Evolutionary conservation across 53 echinoderm and acorn worm genomes (phyloP), one percentile per base, ranked within the genome.

Genomic region (Henricia sp.): DNA sequence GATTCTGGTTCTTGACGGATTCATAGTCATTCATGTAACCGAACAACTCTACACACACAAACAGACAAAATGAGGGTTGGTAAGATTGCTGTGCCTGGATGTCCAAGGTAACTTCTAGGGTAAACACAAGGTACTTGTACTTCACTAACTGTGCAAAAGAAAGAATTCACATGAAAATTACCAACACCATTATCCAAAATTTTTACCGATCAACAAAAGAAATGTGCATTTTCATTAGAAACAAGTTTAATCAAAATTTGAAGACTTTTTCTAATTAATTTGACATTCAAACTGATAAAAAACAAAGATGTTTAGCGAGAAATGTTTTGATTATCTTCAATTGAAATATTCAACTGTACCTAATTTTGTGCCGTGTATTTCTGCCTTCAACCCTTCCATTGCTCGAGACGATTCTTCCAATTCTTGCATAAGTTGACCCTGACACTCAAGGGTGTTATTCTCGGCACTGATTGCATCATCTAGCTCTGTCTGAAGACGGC

Each of bases 391-490:
- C 14, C 66, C 85, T 6, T 24, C 73, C 32, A 64, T 9, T 10
- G 32, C 26, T 2, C 19, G 65, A 23, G 57, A 23, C 2, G 39
- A 25, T 14, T 48, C 51, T 1, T 85, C 74, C 21, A 87, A 25
- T 1, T 78, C 78, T 24, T 19, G 9, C 57, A 65, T 27, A 12
- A 87, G 59, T 33, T 59, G 59, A 32, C 44, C 50, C 16, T 67
- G 77, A 55, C 68, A 36, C n/a, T 57, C 20, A 0, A 75, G 89
- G 27, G 84, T 50, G 35, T 58, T 32, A 21, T 80, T 50, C 50
- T 80, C 64, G 0, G 63, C 80, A 32, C 11, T 26, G 80, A 80
- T 17, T 37, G 85, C 63, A 42, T 43, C 59, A 6, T 85, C 73
- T 16, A 87, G 42, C 35, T 67, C 69, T 4, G 58, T 24, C 46